Conservation (phyloP, 2,888 invertebrate genomes). For the Camponotus fellah region DNA sequence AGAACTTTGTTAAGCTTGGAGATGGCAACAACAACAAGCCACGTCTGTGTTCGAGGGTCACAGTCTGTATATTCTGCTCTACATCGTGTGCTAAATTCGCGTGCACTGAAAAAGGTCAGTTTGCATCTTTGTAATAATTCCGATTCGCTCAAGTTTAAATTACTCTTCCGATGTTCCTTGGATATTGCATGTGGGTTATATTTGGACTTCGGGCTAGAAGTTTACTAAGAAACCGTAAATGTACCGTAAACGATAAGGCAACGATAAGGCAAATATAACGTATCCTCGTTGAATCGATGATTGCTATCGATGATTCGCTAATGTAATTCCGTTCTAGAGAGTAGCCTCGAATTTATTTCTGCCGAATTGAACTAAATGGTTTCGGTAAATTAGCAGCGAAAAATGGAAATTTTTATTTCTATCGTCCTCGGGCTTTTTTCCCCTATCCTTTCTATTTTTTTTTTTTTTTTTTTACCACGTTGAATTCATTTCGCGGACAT, state of each 20-base stretch:
- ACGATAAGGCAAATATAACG: conserved; percentile 37
- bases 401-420: conserved; percentile 46
- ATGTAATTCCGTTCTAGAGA: conserved; percentile 25
- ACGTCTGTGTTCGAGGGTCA: conserved; percentile 28
- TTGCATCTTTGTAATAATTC: neutral
- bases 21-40: conserved; percentile 62
- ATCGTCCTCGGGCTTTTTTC: neutral
- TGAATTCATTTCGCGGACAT: neutral
- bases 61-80: conserved; percentile 7
- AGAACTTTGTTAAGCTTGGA: conserved; percentile 76
- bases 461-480: conserved; percentile 3
- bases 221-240: conserved; percentile 46
- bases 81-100: neutral
- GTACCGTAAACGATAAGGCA: conserved; percentile 51
- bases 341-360: conserved; percentile 28
- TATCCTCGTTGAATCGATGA: conserved; percentile 21
- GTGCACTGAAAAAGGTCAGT: neutral
- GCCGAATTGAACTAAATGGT: conserved; percentile 26
- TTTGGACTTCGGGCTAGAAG: conserved; percentile 6
- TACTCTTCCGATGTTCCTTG: conserved; percentile 34
- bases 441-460: conserved; percentile 55
- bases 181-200: conserved; percentile 18
- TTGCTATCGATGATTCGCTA: conserved; percentile 27
- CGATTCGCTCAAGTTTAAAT: conserved; percentile 14
- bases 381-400: conserved; percentile 37